Conservation (phyloP, 2,888 invertebrate species). For the Caenorhabditis afra region DNA sequence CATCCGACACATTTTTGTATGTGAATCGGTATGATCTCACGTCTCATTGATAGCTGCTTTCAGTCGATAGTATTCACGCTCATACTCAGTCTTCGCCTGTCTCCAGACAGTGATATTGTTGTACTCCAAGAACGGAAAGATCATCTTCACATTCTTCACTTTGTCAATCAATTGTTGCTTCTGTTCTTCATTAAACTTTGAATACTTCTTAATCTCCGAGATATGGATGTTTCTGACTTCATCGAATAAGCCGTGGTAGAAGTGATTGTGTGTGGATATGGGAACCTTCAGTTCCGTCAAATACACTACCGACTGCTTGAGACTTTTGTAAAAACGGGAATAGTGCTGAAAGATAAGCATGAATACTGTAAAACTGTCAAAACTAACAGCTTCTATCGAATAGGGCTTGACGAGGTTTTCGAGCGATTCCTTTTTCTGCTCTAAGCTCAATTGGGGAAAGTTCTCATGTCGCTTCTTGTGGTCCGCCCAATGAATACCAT, state of each 20-base stretch:
- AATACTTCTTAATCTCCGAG: constrained; percentile 24
- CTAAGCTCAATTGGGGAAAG: background rate
- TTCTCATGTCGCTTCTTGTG: constrained; percentile 32
- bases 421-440: constrained; percentile 13
- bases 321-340: constrained; percentile 30
- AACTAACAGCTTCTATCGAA: background rate
- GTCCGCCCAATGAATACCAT: constrained; percentile 39
- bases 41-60: constrained; percentile 27
- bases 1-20: too few species aligned
- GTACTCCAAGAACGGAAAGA: constrained; percentile 46
- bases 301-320: constrained; percentile 14
- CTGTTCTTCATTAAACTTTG: constrained; percentile 13
- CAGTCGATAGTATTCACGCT: constrained; percentile 39
- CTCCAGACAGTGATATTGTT: constrained; percentile 28
- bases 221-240: constrained; percentile 29
- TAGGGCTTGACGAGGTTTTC: background rate
- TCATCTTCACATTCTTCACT: constrained; percentile 36
- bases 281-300: constrained; percentile 26
- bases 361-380: background rate
- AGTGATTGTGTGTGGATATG: constrained; percentile 30
- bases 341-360: constrained; percentile 11
- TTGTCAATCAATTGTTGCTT: constrained; percentile 25
- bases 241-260: constrained; percentile 42
- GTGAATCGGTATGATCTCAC: too few species aligned
- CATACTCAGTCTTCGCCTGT: constrained; percentile 42